These are phyloP conservation scores for Capitella teleta DNA, from an alignment of 1,140 invertebrate species.

Conservation along the genomic window DNA sequence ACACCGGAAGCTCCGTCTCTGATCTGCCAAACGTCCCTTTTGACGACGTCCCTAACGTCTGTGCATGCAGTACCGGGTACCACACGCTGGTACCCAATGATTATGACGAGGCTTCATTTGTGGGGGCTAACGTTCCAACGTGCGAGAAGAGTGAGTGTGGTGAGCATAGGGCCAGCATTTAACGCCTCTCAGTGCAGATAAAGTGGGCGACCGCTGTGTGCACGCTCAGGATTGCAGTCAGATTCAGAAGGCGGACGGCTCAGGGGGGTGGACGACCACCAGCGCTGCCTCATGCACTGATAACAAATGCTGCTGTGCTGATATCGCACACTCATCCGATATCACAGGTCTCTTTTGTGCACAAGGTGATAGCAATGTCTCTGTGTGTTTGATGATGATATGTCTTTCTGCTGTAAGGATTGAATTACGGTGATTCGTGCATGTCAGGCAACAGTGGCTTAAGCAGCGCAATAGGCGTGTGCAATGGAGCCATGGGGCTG, in stretches of 20 bases:
- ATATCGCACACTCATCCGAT: neutral
- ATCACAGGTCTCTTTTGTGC: neutral
- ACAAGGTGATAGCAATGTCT: neutral
- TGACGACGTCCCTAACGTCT: neutral
- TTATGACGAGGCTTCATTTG: neutral
- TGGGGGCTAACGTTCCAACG: neutral
- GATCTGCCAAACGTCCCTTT: neutral
- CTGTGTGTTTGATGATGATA: neutral
- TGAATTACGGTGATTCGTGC: neutral
- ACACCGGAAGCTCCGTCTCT: neutral
- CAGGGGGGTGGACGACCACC: neutral
- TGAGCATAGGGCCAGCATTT: neutral
- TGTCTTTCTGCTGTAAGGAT: no score
- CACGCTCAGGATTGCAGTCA: neutral
- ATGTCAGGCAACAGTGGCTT: neutral
- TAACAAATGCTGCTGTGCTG: neutral
- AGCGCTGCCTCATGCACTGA: neutral
- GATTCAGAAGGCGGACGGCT: neutral
- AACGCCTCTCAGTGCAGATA: neutral
- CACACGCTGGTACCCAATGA: neutral
- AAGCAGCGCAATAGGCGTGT: neutral
- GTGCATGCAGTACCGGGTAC: neutral
- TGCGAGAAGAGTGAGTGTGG: neutral
- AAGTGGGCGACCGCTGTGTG: neutral
- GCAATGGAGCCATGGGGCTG: neutral